A percentile compares a stretch with the other conserved stretches of the same genome.
phyloP scores from a whole-genome alignment of 2,113 vertebrate genomes.

The Rafetus swinhoei region DNA sequence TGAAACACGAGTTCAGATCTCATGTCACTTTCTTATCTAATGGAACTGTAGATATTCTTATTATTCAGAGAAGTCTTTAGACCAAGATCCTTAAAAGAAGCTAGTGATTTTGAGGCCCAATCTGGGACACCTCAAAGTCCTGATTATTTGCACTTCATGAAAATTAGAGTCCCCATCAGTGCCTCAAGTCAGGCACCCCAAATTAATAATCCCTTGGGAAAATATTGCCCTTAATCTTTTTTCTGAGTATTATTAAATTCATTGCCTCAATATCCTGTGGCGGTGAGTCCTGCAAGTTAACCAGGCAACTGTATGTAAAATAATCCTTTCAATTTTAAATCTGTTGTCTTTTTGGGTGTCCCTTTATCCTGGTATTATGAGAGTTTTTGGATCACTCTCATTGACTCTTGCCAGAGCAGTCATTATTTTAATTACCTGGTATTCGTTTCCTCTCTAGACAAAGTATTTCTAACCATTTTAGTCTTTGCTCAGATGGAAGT shows the following conservation, averaged over 20 bases:
- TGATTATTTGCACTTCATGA: not conserved
- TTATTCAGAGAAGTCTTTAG: no score
- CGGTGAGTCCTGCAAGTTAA: not conserved
- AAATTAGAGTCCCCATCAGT: no score
- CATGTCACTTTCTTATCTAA: no score
- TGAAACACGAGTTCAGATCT: no score
- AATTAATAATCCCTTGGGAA: not conserved
- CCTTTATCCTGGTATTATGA: not conserved
- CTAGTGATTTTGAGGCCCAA: no score
- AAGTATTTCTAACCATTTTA: not conserved
- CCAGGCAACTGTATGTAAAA: not conserved
- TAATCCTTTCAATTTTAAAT: not conserved
- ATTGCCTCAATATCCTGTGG: not conserved
- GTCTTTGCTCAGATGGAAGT: not conserved
- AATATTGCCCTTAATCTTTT: not conserved
- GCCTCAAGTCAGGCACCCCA: not conserved
- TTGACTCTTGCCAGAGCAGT: not conserved
- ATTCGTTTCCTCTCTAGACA: not conserved
- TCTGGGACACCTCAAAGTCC: no score
- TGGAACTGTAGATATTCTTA: no score
- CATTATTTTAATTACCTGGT: not conserved
- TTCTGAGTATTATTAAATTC: not conserved
- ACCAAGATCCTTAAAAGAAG: no score
- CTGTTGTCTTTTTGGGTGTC: not conserved
- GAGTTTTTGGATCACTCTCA: not conserved